phyloP scores from a whole-genome alignment of 2,888 invertebrate genomes.

The Fissipunctia ypsillon region DNA sequence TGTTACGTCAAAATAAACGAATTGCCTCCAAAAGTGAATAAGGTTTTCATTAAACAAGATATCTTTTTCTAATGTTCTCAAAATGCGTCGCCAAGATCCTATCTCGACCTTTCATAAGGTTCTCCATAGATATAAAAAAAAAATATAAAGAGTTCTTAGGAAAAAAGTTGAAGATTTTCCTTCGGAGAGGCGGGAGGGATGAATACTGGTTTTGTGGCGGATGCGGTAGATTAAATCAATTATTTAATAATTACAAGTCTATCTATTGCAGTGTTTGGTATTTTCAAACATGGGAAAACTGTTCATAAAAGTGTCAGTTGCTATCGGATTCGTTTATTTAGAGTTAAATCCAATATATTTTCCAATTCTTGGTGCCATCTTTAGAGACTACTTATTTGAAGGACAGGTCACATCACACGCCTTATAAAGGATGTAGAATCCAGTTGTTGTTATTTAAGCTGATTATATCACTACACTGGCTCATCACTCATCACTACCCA shows the following conservation, averaged over 20 bases:
- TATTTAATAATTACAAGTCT: too few species aligned
- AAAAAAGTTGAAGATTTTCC: constrained; percentile 79
- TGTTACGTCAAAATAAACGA: constrained; percentile 66
- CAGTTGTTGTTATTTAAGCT: too few species aligned
- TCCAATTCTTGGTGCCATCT: too few species aligned
- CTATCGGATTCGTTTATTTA: too few species aligned
- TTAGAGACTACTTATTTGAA: too few species aligned
- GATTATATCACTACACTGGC: too few species aligned
- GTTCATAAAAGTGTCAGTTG: background rate
- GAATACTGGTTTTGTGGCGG: constrained; percentile 40
- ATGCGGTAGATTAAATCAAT: too few species aligned
- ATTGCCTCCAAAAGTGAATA: constrained; percentile 59
- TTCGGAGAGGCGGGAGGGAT: constrained; percentile 30
- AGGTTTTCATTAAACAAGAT: constrained; percentile 67
- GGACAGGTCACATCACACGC: too few species aligned
- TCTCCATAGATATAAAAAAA: constrained; percentile 82
- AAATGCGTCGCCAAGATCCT: constrained; percentile 65
- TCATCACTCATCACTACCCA: too few species aligned
- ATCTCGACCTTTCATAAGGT: constrained; percentile 79
- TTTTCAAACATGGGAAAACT: background rate
- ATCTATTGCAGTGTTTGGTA: background rate
- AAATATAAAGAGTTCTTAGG: constrained; percentile 82
- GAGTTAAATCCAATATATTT: too few species aligned
- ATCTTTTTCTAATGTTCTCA: constrained; percentile 70
- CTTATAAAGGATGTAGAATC: too few species aligned